phyloP scores from a whole-genome alignment of 2,888 invertebrate species.

The Heliconius ethilla region DNA sequence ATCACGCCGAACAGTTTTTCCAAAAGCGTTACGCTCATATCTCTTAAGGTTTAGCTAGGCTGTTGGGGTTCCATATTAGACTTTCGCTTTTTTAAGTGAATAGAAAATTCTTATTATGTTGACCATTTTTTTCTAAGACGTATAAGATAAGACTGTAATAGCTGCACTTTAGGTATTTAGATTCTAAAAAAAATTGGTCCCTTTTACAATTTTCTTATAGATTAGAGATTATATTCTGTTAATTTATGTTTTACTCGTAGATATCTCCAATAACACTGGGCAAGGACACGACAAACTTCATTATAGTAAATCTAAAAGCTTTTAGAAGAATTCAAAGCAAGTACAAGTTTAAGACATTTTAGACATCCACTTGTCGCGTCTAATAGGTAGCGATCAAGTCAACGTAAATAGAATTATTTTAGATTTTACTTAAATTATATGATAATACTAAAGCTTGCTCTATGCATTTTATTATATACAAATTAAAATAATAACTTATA shows the following conservation, averaged over 20 bases:
- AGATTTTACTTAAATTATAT: too few relatives aligned
- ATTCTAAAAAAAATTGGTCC: too few relatives aligned
- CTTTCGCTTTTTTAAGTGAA: too few relatives aligned
- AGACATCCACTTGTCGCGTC: slow-evolving; percentile 30
- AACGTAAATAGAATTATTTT: neutral
- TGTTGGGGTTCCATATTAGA: too few relatives aligned
- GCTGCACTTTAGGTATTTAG: too few relatives aligned
- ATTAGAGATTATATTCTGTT: neutral
- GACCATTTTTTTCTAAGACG: too few relatives aligned
- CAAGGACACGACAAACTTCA: slow-evolving; percentile 34
- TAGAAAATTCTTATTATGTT: too few relatives aligned
- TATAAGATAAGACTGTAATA: too few relatives aligned
- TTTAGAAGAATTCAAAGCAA: slow-evolving; percentile 32
- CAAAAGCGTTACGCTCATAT: too few relatives aligned
- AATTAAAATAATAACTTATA: neutral
- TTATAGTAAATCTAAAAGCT: slow-evolving; percentile 30
- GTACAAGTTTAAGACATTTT: slow-evolving; percentile 23
- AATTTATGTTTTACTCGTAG: neutral
- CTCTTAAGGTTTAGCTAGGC: too few relatives aligned
- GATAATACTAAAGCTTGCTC: too few relatives aligned
- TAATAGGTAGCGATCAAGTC: slow-evolving; percentile 13
- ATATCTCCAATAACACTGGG: slow-evolving; percentile 1
- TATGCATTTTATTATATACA: too few relatives aligned
- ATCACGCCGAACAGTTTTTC: neutral
- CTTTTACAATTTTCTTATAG: neutral